These are phyloP conservation scores for Drosophila lacteicornis DNA, from an alignment of 1,140 invertebrate species.

Conservation along the genomic window DNA sequence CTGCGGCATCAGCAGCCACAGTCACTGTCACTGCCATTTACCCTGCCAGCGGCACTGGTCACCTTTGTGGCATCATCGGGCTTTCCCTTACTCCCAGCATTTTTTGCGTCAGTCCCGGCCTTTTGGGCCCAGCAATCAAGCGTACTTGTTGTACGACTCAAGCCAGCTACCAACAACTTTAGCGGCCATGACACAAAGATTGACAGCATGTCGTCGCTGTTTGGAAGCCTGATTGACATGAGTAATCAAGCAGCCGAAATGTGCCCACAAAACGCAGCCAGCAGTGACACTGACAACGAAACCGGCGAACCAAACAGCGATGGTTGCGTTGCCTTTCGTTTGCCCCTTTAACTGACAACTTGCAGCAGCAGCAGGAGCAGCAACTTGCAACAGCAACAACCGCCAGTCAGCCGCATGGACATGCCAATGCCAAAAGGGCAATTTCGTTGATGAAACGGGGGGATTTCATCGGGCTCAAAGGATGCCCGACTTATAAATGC, in stretches of 20 bases:
- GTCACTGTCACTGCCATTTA: constrained; percentile 54
- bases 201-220: constrained; percentile 83
- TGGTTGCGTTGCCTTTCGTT: constrained; percentile 40
- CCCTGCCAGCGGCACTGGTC: constrained; percentile 57
- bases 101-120: constrained; percentile 29
- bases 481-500: constrained; percentile 43
- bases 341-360: constrained; percentile 55
- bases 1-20: constrained; percentile 28
- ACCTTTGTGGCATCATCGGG: constrained; percentile 77
- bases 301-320: constrained; percentile 42
- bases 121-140: constrained; percentile 67
- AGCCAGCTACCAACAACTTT: constrained; percentile 66
- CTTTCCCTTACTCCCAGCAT: constrained; percentile 34
- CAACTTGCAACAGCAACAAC: constrained; percentile 3
- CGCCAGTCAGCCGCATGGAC: constrained; percentile 17
- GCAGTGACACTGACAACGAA: constrained; percentile 78
- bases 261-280: constrained; percentile 82
- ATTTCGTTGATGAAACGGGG: constrained; percentile 42
- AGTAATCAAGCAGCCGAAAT: constrained; percentile 83
- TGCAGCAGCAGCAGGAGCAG: constrained; percentile 24
- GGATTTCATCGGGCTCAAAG: constrained; percentile 31
- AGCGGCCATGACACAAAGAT: constrained; percentile 83
- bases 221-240: constrained; percentile 83
- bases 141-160: constrained; percentile 74
- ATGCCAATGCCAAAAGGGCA: constrained; percentile 41